Conservation (phyloP, 2,113 vertebrate genomes). For the Hyperoodon ampullatus region DNA sequence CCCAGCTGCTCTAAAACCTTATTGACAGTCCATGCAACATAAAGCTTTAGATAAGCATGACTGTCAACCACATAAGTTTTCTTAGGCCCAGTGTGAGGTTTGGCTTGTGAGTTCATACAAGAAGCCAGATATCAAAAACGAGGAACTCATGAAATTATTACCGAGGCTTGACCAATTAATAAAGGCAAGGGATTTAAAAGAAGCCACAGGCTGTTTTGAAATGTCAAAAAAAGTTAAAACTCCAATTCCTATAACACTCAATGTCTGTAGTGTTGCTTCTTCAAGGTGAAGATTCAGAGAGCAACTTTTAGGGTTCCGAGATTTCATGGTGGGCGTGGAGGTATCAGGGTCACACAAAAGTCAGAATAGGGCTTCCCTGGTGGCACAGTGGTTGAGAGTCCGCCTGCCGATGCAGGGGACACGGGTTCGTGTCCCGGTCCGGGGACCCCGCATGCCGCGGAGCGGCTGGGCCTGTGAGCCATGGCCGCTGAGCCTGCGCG, state of each 20-base stretch:
- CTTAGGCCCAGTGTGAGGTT: neutral
- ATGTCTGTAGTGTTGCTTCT: neutral
- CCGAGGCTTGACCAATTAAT: neutral
- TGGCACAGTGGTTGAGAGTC: too few species aligned
- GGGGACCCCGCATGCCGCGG: too few species aligned
- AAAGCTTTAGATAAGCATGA: neutral
- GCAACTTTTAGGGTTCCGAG: neutral
- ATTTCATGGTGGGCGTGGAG: too few species aligned
- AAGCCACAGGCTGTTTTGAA: neutral
- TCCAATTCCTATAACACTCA: neutral
- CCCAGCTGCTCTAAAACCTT: neutral
- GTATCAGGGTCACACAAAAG: neutral
- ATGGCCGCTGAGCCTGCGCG: too few species aligned
- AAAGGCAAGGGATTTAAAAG: neutral
- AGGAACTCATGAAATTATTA: neutral
- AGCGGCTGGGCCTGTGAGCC: too few species aligned
- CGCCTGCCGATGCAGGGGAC: too few species aligned
- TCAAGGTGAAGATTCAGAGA: neutral
- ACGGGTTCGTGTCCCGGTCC: too few species aligned
- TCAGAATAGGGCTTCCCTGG: neutral
- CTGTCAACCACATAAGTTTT: neutral
- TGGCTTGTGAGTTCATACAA: neutral
- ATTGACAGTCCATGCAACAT: neutral
- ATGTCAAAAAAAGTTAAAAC: neutral
- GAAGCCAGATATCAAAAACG: neutral